These are phyloP conservation scores for Ceryle rudis DNA, from an alignment of 2,797 vertebrate genomes.

Conservation along the genomic window DNA sequence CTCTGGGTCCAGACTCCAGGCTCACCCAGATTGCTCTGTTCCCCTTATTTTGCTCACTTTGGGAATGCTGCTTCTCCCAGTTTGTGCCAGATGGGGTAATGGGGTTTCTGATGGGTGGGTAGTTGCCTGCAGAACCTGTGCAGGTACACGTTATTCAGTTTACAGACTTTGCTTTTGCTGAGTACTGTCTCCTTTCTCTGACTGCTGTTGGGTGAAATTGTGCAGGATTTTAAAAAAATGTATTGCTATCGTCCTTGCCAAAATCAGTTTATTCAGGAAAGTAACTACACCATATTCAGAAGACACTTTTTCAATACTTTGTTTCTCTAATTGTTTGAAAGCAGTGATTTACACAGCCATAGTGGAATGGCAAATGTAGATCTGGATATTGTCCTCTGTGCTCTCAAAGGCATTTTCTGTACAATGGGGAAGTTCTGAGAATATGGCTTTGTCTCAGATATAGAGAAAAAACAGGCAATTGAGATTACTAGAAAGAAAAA, in stretches of 20 bases:
- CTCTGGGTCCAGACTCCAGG: not conserved
- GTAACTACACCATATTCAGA: not conserved
- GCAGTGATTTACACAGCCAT: not conserved
- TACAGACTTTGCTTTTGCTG: not conserved
- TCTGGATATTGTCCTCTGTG: not conserved
- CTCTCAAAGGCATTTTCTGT: not conserved
- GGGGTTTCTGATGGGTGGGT: not conserved
- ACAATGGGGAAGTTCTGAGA: not conserved
- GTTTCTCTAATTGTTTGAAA: constrained; percentile 5
- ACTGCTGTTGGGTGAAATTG: not conserved
- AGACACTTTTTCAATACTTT: not conserved
- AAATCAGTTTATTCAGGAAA: not conserved
- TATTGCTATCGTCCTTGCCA: not conserved
- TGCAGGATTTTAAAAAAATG: not conserved
- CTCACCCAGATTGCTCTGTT: not conserved
- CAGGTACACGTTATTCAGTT: not conserved
- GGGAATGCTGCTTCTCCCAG: not conserved
- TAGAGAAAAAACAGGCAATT: not conserved
- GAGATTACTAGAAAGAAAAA: not conserved
- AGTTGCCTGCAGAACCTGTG: not conserved
- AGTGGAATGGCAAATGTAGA: not conserved
- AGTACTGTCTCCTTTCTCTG: not conserved
- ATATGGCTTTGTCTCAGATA: not conserved
- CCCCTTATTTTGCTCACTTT: not conserved
- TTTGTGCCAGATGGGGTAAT: not conserved